Evolutionary conservation across 2,113 vertebrate genomes (phyloP).

Genomic region (Macrotus californicus): DNA sequence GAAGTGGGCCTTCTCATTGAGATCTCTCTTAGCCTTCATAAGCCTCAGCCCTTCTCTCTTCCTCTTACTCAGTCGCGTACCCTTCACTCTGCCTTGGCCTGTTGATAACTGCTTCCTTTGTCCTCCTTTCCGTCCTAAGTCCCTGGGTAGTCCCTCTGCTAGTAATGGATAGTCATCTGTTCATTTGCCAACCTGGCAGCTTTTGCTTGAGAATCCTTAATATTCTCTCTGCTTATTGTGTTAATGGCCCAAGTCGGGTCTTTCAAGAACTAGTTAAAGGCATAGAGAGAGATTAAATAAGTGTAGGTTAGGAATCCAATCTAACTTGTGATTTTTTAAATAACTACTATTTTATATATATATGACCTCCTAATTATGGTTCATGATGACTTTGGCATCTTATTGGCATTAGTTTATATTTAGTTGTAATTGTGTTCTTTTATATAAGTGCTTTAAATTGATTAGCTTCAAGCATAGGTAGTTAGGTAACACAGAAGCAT

Average conservation of each 20-base stretch:
- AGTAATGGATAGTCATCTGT: background rate
- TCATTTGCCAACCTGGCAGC: background rate
- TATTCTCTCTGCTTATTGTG: background rate
- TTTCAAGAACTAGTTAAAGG: constrained; percentile 30
- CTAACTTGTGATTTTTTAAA: background rate
- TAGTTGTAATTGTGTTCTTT: constrained; percentile 6
- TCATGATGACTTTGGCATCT: background rate
- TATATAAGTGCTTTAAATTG: background rate
- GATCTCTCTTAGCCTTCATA: background rate
- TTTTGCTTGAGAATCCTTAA: constrained; percentile 34
- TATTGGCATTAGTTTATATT: constrained; percentile 21
- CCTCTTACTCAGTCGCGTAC: background rate
- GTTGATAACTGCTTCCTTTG: background rate
- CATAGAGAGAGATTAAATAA: background rate
- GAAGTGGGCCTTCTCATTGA: background rate
- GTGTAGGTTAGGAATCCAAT: background rate
- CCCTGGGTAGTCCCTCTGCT: background rate
- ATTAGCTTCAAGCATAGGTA: background rate
- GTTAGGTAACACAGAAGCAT: background rate
- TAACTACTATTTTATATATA: background rate
- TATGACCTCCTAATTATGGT: background rate
- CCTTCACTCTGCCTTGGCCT: background rate
- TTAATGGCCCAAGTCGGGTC: background rate
- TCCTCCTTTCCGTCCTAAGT: background rate
- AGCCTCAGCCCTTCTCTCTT: background rate